Percentiles rank a stretch among this genome's conserved stretches.
Evolutionary conservation across 2,888 invertebrate genomes (phyloP).

Genomic region (Acleris emargana): DNA sequence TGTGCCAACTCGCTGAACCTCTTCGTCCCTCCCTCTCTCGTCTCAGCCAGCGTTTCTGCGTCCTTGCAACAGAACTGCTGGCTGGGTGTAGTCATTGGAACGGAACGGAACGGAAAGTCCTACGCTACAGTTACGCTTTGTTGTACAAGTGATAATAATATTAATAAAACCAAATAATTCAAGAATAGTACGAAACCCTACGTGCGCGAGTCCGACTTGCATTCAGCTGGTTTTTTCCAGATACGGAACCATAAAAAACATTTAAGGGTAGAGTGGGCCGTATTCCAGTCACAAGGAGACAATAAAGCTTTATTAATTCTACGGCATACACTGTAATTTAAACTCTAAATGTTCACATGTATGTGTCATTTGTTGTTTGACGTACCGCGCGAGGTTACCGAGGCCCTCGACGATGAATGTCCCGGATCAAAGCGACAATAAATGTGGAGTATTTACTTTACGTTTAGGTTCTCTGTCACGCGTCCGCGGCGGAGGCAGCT

Average conservation of each 20-base stretch:
- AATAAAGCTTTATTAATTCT: constrained; percentile 39
- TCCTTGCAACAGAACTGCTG: no score
- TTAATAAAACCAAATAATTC: no score
- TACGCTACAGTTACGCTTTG: no score
- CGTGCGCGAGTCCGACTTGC: no score
- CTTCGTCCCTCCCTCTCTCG: no score
- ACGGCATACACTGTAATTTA: constrained; percentile 39
- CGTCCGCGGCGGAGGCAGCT: constrained; percentile 57
- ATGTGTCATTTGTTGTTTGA: constrained; percentile 2
- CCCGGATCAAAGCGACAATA: constrained; percentile 76
- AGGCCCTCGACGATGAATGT: constrained; percentile 60
- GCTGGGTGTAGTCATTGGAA: no score
- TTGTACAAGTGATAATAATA: no score
- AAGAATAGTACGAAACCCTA: no score
- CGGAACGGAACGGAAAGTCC: no score
- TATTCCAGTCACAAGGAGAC: constrained; percentile 58
- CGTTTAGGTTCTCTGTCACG: constrained; percentile 72
- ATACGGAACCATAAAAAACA: constrained; percentile 51
- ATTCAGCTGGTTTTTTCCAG: no score
- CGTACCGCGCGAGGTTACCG: constrained; percentile 14
- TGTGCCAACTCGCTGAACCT: no score
- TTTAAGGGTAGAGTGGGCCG: constrained; percentile 60
- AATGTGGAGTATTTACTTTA: constrained; percentile 78
- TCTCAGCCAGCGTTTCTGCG: no score
- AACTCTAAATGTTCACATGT: constrained; percentile 37